Evolutionary conservation across 2,888 invertebrate species (phyloP), one percentile per base, ranked within the genome.

Genomic region (Dynastes grantii): DNA sequence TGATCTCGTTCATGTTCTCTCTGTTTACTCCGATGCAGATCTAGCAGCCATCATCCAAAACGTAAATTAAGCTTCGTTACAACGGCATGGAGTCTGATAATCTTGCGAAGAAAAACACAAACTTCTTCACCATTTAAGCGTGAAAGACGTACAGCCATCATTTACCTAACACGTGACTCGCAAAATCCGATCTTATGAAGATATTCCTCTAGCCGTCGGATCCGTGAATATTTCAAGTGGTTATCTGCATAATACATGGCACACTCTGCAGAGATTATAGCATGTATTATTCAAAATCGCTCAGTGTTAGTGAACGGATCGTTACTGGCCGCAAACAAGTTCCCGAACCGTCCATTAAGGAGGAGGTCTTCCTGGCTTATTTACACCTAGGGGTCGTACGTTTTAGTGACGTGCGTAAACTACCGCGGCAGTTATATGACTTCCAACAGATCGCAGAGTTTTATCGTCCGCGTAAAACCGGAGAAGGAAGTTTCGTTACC

Each of bases 241-340:
- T 79, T 79, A 83, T 83, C 82, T 84, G 81, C 83, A 84, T 85
- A 84, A 84, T 84, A 83, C 83, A 84, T 80, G 75, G 80, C 80
- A 80, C 83, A 81, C 82, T 83, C 82, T 81, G 80, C 81, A 81
- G 81, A 83, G 85, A 85, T 84, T 85, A 84, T 84, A 83, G 81
- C 82, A 85, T 85, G 85, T 83, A 84, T 85, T 84, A 84, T 85
- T 84, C 84, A 85, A 81, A 81, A 81, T 81, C 78, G 76, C 77
- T 79, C 79, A 78, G 71, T 78, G 79, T 81, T 79, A 81, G 80
- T 78, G 77, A 77, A 77, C 61, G 80, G 80, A 81, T 81, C 79
- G 76, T 65, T 61, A 71, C 78, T 80, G 78, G 70, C 81, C 81
- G 79, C 83, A 83, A 80, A 82, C 81, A 82, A 82, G 80, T 81